A percentile compares a stretch with the other conserved stretches of the same genome.
These are phyloP conservation scores for Danionella dracula DNA, from an alignment of 2,797 vertebrate genomes.

Conservation along the genomic window DNA sequence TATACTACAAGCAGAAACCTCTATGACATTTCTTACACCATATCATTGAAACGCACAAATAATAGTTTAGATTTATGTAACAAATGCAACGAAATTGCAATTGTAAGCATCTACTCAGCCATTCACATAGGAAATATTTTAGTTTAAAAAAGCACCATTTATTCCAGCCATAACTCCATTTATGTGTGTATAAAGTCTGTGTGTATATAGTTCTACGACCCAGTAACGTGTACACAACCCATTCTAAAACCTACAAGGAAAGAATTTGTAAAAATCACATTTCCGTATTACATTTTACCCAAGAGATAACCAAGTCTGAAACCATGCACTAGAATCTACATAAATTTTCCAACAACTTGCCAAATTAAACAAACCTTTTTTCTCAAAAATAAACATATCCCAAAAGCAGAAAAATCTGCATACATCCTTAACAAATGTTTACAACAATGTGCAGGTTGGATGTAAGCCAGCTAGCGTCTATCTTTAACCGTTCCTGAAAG, in stretches of 20 bases:
- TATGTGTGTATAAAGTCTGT: not conserved
- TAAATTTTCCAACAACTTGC: not conserved
- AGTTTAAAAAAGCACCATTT: not conserved
- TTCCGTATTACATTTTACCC: conserved; percentile 13
- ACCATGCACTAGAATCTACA: too few species aligned
- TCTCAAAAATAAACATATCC: not conserved
- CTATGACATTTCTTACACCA: too few species aligned
- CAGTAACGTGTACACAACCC: not conserved
- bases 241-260: not conserved
- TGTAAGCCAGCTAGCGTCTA: not conserved
- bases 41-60: too few species aligned
- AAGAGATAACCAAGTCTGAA: not conserved
- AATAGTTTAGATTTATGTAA: not conserved
- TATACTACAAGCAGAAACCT: too few species aligned
- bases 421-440: conserved; percentile 10
- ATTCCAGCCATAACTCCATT: not conserved
- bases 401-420: conserved; percentile 2
- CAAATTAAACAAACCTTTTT: conserved; percentile 9
- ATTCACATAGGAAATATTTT: not conserved
- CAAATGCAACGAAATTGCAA: not conserved
- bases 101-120: not conserved
- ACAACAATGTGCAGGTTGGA: not conserved
- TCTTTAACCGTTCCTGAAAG: not conserved
- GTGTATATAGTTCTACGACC: not conserved
- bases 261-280: not conserved